Percentiles rank a stretch among this genome's conserved stretches.
phyloP scores from a whole-genome alignment of 2,888 invertebrate genomes.

The Rhyacophila evoluta region DNA sequence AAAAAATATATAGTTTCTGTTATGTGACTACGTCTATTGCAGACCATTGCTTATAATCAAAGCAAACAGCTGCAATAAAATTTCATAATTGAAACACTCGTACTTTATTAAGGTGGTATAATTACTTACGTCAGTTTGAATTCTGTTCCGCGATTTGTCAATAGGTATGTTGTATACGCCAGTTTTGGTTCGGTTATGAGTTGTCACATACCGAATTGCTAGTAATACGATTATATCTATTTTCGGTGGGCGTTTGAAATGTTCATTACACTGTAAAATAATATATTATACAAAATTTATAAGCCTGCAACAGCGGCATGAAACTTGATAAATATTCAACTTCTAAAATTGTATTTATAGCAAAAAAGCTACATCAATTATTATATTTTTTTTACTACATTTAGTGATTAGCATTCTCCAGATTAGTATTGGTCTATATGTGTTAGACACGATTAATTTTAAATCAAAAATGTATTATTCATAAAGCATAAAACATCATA shows the following conservation, averaged over 20 bases:
- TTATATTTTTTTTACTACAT: no score
- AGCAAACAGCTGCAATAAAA: neutral
- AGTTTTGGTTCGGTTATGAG: neutral
- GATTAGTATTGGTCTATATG: no score
- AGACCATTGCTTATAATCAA: neutral
- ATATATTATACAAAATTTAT: neutral
- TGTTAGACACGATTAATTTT: no score
- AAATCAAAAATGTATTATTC: no score
- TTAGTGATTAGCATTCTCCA: no score
- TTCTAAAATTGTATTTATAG: no score
- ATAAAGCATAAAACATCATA: no score
- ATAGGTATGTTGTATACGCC: neutral
- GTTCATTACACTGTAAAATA: no score
- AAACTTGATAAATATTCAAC: no score
- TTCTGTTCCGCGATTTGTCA: constrained; percentile 14
- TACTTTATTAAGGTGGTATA: neutral
- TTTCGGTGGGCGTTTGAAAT: neutral
- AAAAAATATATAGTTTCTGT: neutral
- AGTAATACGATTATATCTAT: neutral
- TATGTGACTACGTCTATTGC: neutral
- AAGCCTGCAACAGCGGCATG: neutral
- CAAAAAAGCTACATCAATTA: no score
- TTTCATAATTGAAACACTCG: neutral
- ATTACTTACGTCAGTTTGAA: neutral
- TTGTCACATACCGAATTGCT: neutral